Evolutionary conservation across 2,113 vertebrate species (phyloP).

Genomic region (Oostethus manadensis): DNA sequence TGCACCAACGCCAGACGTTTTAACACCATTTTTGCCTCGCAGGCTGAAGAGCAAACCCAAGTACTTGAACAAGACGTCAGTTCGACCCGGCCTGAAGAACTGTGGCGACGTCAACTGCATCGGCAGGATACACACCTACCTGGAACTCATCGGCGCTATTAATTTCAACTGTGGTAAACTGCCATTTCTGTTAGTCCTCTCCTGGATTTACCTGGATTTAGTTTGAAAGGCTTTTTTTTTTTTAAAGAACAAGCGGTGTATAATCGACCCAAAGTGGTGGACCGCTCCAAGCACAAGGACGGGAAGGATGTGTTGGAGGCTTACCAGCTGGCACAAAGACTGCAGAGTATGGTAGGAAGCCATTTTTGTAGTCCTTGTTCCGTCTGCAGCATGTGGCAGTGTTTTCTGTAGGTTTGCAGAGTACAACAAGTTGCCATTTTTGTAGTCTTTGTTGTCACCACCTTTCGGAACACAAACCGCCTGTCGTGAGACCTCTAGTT

Average conservation of each 20-base stretch:
- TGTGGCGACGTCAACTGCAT: conserved; percentile 99
- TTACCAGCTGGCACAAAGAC: conserved; percentile 86
- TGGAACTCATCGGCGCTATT: conserved; percentile 94
- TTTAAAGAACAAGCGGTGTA: conserved; percentile 91
- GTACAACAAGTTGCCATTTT: too few relatives aligned
- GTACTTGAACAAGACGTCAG: conserved; percentile 97
- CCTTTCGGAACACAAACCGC: too few relatives aligned
- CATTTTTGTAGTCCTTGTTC: neutral
- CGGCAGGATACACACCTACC: conserved; percentile 92
- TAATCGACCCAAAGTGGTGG: conserved; percentile 81
- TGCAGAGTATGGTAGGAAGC: conserved; percentile 86
- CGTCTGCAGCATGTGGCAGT: neutral
- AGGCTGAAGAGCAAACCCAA: conserved; percentile 87
- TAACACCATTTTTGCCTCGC: neutral
- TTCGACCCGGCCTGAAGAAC: conserved; percentile 94
- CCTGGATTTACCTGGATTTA: neutral
- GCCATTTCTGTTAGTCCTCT: neutral
- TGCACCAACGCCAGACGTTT: neutral
- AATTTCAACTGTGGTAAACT: conserved; percentile 91
- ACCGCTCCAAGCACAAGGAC: conserved; percentile 78
- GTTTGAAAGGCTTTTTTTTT: neutral
- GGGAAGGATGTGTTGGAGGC: conserved; percentile 82
- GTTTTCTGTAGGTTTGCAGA: too few relatives aligned
- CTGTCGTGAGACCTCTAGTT: too few relatives aligned
- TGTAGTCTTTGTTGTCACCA: neutral